phyloP scores from a whole-genome alignment of 1,140 invertebrate species.

The Aleiodes sp. region DNA sequence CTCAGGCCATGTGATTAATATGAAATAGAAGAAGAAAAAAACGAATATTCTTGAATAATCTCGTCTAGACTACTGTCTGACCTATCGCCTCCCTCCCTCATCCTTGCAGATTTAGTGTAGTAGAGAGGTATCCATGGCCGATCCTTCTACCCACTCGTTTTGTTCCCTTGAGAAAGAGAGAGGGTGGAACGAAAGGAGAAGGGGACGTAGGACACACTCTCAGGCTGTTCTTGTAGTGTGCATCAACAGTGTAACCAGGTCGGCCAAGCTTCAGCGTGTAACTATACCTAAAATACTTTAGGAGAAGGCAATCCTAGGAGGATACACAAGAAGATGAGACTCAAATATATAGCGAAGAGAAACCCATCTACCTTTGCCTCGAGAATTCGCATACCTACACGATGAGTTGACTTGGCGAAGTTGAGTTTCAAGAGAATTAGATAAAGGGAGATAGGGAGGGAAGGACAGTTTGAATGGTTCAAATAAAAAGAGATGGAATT shows the following conservation, averaged over 20 bases:
- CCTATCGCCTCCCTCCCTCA: not conserved
- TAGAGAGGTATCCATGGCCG: not conserved
- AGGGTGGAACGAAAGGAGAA: too few relatives aligned
- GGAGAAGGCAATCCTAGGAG: not conserved
- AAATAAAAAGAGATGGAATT: not conserved
- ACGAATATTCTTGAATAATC: not conserved
- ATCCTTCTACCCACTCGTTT: not conserved
- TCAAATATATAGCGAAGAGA: not conserved
- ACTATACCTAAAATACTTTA: not conserved
- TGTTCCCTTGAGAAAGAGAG: not conserved
- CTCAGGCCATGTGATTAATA: not conserved
- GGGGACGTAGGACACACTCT: too few relatives aligned
- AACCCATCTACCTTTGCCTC: not conserved
- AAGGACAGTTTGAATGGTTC: not conserved
- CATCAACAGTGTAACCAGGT: not conserved
- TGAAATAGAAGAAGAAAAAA: not conserved
- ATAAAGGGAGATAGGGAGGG: not conserved
- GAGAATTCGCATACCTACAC: constrained; percentile 19
- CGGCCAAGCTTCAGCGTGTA: not conserved
- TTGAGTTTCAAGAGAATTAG: not conserved
- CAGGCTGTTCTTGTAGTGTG: not conserved
- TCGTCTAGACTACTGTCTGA: not conserved
- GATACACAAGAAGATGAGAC: not conserved
- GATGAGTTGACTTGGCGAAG: constrained; percentile 20
- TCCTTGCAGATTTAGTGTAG: not conserved